Evolutionary conservation across 2,113 vertebrate species (phyloP).

Genomic region (Pedionomus torquatus): DNA sequence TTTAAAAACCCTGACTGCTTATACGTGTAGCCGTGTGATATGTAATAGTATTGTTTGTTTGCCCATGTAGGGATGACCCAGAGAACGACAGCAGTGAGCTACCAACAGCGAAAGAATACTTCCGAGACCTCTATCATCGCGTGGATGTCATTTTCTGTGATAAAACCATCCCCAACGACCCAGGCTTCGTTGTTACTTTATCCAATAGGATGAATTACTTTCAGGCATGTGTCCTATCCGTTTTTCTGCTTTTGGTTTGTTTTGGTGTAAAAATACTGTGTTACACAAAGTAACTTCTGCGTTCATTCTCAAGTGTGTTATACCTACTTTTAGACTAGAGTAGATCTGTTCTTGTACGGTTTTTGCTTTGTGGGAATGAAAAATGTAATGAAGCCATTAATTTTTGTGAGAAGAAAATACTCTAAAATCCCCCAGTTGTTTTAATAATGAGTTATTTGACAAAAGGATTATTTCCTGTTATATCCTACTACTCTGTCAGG

Average conservation of each 20-base stretch:
- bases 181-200: slow-evolving; percentile 96
- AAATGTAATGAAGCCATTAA: not conserved
- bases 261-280: not conserved
- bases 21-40: not conserved
- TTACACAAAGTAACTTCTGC: not conserved
- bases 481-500: not conserved
- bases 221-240: slow-evolving; percentile 80
- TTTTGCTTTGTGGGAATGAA: not conserved
- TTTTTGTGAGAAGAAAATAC: not conserved
- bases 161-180: slow-evolving; percentile 98
- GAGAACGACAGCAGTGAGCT: slow-evolving; percentile 97
- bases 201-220: slow-evolving; percentile 99
- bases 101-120: slow-evolving; percentile 97
- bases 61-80: slow-evolving; percentile 87
- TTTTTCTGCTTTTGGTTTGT: not conserved
- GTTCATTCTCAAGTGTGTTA: not conserved
- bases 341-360: not conserved
- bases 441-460: not conserved
- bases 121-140: slow-evolving; percentile 96
- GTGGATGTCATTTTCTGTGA: slow-evolving; percentile 99
- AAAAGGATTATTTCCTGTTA: not conserved
- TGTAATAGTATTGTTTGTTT: slow-evolving; percentile 14
- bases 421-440: not conserved
- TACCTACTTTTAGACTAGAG: not conserved
- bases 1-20: not conserved